Percentiles rank a stretch among this genome's conserved stretches.
phyloP scores from a whole-genome alignment of 2,888 invertebrate species.

The Sminthurides aquaticus region DNA sequence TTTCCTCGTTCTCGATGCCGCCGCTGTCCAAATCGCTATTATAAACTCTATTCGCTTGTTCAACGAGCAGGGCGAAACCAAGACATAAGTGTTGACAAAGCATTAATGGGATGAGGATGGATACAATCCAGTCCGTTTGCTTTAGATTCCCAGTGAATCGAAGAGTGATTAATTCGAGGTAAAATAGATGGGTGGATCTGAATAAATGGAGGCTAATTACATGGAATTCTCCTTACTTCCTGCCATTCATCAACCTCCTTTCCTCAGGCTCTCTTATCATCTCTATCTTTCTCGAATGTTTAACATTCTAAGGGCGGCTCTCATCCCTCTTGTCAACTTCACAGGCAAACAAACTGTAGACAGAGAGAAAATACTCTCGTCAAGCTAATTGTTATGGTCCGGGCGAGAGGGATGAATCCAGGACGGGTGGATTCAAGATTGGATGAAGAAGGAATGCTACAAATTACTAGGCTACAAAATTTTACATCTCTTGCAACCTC shows the following conservation, averaged over 20 bases:
- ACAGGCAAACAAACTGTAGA: too few species aligned
- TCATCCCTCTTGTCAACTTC: too few species aligned
- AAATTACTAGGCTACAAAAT: neutral
- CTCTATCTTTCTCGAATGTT: too few species aligned
- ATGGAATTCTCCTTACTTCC: neutral
- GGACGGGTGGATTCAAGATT: too few species aligned
- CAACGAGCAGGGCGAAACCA: neutral
- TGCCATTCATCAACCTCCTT: neutral
- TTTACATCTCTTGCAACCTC: too few species aligned
- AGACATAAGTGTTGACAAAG: neutral
- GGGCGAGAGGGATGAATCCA: too few species aligned
- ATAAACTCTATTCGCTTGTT: too few species aligned
- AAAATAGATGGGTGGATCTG: neutral
- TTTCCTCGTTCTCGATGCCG: too few species aligned
- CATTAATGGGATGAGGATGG: neutral
- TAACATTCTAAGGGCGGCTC: too few species aligned
- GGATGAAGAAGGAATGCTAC: neutral
- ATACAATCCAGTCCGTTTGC: neutral
- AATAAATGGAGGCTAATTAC: neutral
- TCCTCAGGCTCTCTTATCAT: neutral
- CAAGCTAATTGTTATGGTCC: too few species aligned
- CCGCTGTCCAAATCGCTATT: too few species aligned
- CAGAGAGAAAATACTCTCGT: too few species aligned
- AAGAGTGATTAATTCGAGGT: neutral
- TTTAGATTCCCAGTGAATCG: neutral